Evolutionary conservation across 1,140 invertebrate genomes (phyloP), one percentile per base, ranked within the genome.

Genomic region (Drosophila murphyi): DNA sequence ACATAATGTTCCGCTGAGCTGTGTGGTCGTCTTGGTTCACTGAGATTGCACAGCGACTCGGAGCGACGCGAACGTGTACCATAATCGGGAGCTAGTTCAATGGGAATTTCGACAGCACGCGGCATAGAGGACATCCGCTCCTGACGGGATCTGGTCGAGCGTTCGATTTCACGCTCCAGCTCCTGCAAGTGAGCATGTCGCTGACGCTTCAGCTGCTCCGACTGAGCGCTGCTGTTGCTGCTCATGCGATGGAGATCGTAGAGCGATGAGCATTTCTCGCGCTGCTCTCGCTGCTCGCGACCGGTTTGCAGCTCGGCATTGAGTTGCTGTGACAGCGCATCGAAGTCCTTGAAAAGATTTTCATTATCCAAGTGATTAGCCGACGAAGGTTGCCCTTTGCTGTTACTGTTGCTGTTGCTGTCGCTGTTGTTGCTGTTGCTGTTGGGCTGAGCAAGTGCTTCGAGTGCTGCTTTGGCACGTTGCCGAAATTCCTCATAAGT

Each of bases 401-500:
- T 34, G 67, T 34, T 50, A 65, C 20, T 20, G 20, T 20, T 20
- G 20, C 20, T 20, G 20, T 20, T 20, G 20, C 20, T 20, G 20
- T 20, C 20, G 20, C 20, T 20, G 20, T 20, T 20, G 20, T 20
- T 20, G 20, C 20, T 48, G 48, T 47, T 41, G 50, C 10, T 55
- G 62, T 29, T 47, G 55, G 50, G 64, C 70, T 65, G 45, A 64
- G 60, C 72, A 56, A 76, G 70, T 47, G 80, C 78, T 57, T 73
- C 86, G 32, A 89, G 79, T 6, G 89, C 80, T 61, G 78, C 91
- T 57, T 92, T 92, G 91, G 91, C 91, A 90, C 83, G 89, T 78
- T 92, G 91, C 91, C 91, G 70, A 92, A 89, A 92, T 92, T 92
- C 91, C 70, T 92, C 91, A 77, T 92, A 92, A 73, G 87, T 79